Evolutionary conservation across 2,113 vertebrate species (phyloP).

Genomic region (Phainopepla nitens): DNA sequence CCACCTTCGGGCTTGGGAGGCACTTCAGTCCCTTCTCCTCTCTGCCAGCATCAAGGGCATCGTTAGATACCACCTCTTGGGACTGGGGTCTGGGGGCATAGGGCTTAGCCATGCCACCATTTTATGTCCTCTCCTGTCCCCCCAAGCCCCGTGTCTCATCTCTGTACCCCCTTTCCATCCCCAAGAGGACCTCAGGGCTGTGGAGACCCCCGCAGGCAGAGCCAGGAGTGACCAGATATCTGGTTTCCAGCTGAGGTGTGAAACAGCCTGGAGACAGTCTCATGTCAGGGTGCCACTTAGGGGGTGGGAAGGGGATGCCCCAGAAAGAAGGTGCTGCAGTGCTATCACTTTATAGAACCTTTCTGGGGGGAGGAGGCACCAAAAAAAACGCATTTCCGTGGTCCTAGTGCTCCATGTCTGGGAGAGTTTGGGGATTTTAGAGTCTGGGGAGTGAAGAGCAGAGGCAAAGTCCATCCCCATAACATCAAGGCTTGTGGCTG

Average conservation of each 20-base stretch:
- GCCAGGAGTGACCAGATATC: too few relatives aligned
- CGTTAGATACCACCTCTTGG: too few relatives aligned
- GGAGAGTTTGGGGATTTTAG: neutral
- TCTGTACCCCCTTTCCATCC: neutral
- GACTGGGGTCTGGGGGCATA: neutral
- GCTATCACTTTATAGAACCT: neutral
- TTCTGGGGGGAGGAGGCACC: rapidly evolving
- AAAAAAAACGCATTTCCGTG: rapidly evolving
- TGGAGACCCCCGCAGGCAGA: neutral
- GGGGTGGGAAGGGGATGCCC: neutral
- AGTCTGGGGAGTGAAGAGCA: neutral
- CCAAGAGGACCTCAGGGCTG: neutral
- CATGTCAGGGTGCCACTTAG: neutral
- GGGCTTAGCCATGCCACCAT: rapidly evolving
- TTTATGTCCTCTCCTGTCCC: neutral
- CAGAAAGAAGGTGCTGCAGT: neutral
- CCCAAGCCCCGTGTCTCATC: neutral
- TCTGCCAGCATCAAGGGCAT: neutral
- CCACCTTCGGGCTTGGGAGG: rapidly evolving
- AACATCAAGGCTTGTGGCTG: neutral
- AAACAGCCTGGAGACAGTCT: neutral
- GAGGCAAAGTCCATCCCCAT: rapidly evolving
- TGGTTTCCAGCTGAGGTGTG: neutral
- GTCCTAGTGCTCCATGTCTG: neutral
- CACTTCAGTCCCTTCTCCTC: neutral